A percentile compares a stretch with the other conserved stretches of the same genome.
Conservation (phyloP, 2,797 vertebrate species). For the Scomberomorus guttatus region DNA sequence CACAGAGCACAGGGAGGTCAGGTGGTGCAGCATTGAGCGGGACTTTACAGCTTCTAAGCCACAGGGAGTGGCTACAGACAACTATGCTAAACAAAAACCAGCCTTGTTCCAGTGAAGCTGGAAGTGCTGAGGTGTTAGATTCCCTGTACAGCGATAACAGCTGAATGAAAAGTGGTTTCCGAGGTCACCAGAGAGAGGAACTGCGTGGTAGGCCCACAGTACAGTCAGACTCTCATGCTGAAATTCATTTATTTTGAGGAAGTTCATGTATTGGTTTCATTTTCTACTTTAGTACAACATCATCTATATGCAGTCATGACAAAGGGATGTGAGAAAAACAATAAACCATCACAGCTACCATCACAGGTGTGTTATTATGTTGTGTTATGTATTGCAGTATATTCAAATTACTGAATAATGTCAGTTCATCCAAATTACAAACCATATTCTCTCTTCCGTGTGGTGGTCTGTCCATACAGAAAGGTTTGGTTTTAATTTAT, state of each 20-base stretch:
- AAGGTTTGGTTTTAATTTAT: too few relatives aligned
- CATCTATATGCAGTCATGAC: too few relatives aligned
- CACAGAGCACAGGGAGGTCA: neutral
- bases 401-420: too few relatives aligned
- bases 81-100: neutral
- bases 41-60: neutral
- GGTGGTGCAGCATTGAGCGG: neutral
- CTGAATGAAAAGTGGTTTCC: neutral
- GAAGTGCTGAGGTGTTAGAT: conserved; percentile 17
- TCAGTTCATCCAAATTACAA: too few relatives aligned
- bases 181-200: neutral
- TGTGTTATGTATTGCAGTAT: too few relatives aligned
- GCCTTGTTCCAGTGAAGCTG: neutral
- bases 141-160: neutral
- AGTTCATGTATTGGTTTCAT: neutral
- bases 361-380: too few relatives aligned
- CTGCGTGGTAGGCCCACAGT: neutral
- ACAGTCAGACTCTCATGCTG: neutral
- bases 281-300: too few relatives aligned
- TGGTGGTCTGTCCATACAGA: too few relatives aligned
- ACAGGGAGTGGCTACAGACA: conserved; percentile 2
- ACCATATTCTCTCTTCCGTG: too few relatives aligned
- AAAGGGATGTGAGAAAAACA: too few relatives aligned
- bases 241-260: neutral
- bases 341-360: too few relatives aligned